Conservation (phyloP, 2,113 vertebrate species). For the Rhagologus leucostigma region DNA sequence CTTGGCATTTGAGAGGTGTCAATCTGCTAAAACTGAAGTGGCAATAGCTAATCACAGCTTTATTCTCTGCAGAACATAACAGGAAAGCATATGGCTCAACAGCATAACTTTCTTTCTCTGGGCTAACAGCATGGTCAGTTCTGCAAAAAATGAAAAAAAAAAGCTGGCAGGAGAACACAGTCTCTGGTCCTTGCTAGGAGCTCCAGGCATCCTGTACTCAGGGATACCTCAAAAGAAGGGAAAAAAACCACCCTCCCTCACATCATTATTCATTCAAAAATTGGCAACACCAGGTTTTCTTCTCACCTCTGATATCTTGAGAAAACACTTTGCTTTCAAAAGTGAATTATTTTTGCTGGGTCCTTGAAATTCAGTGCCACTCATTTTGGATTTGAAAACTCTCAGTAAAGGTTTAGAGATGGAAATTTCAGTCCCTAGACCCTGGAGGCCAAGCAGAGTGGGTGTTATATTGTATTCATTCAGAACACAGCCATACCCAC, state of each 20-base stretch:
- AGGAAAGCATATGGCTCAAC: background rate
- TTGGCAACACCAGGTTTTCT: background rate
- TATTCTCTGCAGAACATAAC: background rate
- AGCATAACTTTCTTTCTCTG: background rate
- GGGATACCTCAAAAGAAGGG: background rate
- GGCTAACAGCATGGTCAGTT: background rate
- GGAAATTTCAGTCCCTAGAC: background rate
- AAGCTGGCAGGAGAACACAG: background rate
- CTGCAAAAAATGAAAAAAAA: background rate
- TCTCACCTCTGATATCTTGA: background rate
- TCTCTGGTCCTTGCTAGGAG: background rate
- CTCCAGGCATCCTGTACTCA: background rate
- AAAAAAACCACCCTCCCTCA: background rate
- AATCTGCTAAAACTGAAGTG: slow-evolving; percentile 6
- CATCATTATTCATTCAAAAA: background rate
- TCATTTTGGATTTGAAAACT: slow-evolving; percentile 2
- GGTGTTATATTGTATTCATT: background rate
- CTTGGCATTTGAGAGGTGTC: slow-evolving; percentile 18
- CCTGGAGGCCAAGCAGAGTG: background rate
- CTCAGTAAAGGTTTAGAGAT: background rate
- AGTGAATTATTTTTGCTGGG: background rate
- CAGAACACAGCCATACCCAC: background rate
- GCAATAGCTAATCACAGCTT: slow-evolving; percentile 1
- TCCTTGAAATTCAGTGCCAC: background rate
- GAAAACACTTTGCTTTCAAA: slow-evolving; percentile 29